Conservation (phyloP, 2,888 invertebrate species). For the Cataglyphis albicans region DNA sequence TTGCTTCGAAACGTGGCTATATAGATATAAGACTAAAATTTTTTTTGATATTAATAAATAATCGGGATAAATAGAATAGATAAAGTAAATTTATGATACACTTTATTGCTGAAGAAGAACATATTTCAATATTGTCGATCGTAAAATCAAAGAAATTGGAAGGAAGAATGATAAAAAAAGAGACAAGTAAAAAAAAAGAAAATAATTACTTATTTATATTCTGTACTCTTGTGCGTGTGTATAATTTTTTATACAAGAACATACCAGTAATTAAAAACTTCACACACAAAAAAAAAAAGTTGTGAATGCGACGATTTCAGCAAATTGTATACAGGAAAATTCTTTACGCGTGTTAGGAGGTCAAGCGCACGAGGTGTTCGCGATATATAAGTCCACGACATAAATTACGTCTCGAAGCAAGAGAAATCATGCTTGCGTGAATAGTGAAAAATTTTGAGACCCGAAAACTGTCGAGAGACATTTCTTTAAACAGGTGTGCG, state of each 20-base stretch:
- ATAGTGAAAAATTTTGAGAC: constrained; percentile 36
- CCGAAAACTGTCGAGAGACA: background rate
- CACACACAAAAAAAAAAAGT: background rate
- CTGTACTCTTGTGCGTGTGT: background rate
- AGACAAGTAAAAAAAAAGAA: background rate
- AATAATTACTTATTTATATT: background rate
- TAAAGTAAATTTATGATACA: background rate
- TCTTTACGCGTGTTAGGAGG: background rate
- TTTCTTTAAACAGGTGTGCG: constrained; percentile 66
- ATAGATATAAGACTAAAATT: background rate
- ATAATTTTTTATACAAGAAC: background rate
- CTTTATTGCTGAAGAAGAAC: constrained; percentile 36
- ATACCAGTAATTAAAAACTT: background rate
- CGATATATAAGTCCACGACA: background rate
- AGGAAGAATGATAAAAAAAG: background rate
- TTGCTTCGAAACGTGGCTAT: constrained; percentile 22
- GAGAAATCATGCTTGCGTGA: constrained; percentile 17
- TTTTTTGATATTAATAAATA: constrained; percentile 16
- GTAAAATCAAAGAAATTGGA: constrained; percentile 4
- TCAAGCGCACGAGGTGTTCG: background rate
- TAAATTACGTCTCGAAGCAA: background rate
- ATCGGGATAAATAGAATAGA: constrained; percentile 36
- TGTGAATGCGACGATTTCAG: background rate
- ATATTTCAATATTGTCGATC: constrained; percentile 29
- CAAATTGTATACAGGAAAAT: background rate